Base-by-base conservation (phyloP, 2,888 invertebrate genomes). In the Aphodius sticticus region DNA sequence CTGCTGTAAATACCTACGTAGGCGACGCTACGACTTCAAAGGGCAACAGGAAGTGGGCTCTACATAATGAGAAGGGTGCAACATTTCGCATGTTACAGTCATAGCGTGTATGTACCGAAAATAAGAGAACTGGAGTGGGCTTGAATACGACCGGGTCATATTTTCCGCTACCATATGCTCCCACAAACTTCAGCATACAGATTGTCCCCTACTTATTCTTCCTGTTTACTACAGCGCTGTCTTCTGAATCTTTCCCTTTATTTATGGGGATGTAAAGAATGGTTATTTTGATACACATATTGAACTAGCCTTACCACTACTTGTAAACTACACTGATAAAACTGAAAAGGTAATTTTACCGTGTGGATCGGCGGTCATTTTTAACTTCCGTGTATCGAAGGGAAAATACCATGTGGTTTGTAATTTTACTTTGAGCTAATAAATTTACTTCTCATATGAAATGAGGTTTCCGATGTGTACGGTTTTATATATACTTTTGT, bases 31-130 rank as follows among this genome's bases (percentile, higher is more conserved):
- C 53, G 53, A 53, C 53, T 74, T 74, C 74, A 37, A 74, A 74
- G 74, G 74, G 74, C 37, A 74, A 74, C 74, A 35, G 74, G 36
- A 74, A 74, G 74, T 74, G 36, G 74, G 35, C 74, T 74, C 37
- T 74, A 74, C 37, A 74, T 74, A 74, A 74, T 74, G 74, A 74
- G 74, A n/a, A 37, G 74, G 74, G 74, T 36, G 74, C 74, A 74
- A 74, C 74, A 37, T 74, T 74, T 36, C 37, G 74, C 74, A 26
- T 74, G 35, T 36, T 36, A 74, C 74, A 74, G n/a, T 53, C 53
- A 53, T 12, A 9, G 12, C 9, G 53, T 74, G 37, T 74, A 74
- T 74, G 74, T 74, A 35, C 74, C 74, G 37, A 74, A 74, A 74
- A 37, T 74, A 74, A 74, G 74, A 37, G 74, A 74, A 37, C 75